Percentiles rank a stretch among this genome's conserved stretches.
phyloP scores from a whole-genome alignment of 2,113 vertebrate species.

The Candoia aspera region DNA sequence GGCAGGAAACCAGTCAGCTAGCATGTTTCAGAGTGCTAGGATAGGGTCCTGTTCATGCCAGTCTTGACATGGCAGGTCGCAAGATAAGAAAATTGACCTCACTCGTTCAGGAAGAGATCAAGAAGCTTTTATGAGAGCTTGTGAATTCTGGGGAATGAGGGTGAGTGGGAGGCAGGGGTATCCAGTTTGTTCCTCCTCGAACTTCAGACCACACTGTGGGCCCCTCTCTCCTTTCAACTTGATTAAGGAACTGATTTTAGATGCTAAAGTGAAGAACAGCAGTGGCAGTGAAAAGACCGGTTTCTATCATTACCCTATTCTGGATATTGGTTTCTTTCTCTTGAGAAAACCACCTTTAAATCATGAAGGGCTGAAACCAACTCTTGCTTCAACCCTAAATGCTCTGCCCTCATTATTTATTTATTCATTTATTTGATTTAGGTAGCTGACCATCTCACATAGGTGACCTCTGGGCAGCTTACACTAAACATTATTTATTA shows the following conservation, averaged over 20 bases:
- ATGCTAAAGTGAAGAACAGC: not conserved
- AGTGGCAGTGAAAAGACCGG: not conserved
- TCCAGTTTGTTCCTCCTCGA: not conserved
- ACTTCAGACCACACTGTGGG: not conserved
- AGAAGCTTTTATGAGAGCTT: not conserved
- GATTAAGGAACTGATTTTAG: not conserved
- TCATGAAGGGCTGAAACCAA: not conserved
- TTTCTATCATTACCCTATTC: not conserved
- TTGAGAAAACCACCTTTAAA: too few relatives aligned
- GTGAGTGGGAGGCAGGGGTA: not conserved
- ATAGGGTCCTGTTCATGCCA: not conserved
- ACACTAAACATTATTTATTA: not conserved
- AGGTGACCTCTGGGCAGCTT: not conserved
- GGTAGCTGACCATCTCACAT: not conserved
- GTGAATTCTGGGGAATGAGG: not conserved
- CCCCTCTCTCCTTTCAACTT: not conserved
- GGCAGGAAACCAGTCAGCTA: not conserved
- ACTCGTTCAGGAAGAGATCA: fast-evolving
- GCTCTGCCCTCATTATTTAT: not conserved
- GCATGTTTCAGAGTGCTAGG: not conserved
- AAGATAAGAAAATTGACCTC: not conserved
- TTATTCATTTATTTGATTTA: not conserved
- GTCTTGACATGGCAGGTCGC: not conserved
- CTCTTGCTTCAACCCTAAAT: not conserved
- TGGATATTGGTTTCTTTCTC: not conserved